A percentile compares a stretch with the other conserved stretches of the same genome.
phyloP scores from a whole-genome alignment of 2,113 vertebrate genomes.

The Centropus bengalensis region DNA sequence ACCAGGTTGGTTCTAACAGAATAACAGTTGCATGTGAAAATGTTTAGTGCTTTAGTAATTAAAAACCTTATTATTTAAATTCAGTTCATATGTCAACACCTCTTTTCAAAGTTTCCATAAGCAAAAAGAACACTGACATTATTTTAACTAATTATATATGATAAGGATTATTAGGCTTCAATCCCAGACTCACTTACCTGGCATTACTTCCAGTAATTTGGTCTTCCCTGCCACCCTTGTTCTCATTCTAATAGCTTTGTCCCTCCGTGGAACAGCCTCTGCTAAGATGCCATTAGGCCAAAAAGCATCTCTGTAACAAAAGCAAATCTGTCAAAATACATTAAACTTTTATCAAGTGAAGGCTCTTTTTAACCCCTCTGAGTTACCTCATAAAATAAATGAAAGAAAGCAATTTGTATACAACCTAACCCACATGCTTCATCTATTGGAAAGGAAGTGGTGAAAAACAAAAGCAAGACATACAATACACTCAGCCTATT shows the following conservation, averaged over 20 bases:
- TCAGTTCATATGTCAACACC: neutral
- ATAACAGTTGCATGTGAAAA: neutral
- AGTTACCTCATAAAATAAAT: neutral
- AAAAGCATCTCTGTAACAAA: conserved; percentile 89
- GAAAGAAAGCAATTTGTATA: neutral
- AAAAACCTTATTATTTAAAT: neutral
- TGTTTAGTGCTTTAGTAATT: neutral
- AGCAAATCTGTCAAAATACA: conserved; percentile 46
- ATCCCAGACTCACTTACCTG: conserved; percentile 79
- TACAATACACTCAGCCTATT: neutral
- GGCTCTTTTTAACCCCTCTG: neutral
- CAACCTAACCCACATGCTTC: neutral
- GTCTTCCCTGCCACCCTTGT: conserved; percentile 96
- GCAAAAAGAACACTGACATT: neutral
- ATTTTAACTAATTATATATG: neutral
- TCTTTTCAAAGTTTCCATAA: neutral
- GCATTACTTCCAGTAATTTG: conserved; percentile 95
- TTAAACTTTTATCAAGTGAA: conserved; percentile 13
- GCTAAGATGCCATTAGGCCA: conserved; percentile 99
- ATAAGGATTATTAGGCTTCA: neutral
- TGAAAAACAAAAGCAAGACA: neutral
- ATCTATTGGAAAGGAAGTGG: neutral
- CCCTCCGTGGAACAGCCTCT: conserved; percentile 87
- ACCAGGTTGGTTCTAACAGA: neutral
- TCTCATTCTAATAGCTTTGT: conserved; percentile 94